These are phyloP conservation scores for Branchinecta lindahli DNA, from an alignment of 1,140 invertebrate genomes.

Conservation along the genomic window DNA sequence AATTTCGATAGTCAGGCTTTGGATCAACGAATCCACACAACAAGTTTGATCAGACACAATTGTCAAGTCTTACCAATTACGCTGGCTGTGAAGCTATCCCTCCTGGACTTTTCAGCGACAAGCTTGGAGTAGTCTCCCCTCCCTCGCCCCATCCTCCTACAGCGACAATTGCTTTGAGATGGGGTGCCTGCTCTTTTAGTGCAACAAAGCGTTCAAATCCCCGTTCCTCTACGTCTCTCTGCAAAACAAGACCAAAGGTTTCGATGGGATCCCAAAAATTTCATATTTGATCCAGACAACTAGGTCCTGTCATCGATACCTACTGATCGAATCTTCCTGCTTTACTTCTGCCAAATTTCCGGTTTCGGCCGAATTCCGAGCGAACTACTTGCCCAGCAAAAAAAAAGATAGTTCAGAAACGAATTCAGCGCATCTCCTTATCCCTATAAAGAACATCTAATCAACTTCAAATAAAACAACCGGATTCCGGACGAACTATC, in stretches of 20 bases:
- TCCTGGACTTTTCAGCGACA: conserved; percentile 46
- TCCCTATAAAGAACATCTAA: no score
- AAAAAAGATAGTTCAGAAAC: no score
- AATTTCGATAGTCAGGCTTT: no score
- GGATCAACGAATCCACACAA: no score
- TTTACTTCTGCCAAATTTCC: neutral
- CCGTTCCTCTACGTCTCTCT: conserved; percentile 53
- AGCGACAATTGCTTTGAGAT: conserved; percentile 57
- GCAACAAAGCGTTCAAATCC: conserved; percentile 69
- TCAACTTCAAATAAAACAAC: no score
- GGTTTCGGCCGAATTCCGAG: no score
- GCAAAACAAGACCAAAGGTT: conserved; percentile 20
- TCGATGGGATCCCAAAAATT: no score
- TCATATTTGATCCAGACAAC: no score
- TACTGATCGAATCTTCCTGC: neutral
- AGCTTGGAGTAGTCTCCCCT: conserved; percentile 62
- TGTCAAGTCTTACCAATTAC: conserved; percentile 43
- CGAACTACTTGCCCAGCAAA: no score
- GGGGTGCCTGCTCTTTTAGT: conserved; percentile 49
- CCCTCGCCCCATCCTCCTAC: conserved; percentile 79
- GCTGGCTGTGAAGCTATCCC: conserved; percentile 54
- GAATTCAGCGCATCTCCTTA: no score
- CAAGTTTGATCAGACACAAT: neutral
- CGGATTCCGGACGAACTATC: no score
- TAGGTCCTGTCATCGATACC: neutral